Conservation (phyloP, 2,888 invertebrate species). For the Lasius fuliginosus region DNA sequence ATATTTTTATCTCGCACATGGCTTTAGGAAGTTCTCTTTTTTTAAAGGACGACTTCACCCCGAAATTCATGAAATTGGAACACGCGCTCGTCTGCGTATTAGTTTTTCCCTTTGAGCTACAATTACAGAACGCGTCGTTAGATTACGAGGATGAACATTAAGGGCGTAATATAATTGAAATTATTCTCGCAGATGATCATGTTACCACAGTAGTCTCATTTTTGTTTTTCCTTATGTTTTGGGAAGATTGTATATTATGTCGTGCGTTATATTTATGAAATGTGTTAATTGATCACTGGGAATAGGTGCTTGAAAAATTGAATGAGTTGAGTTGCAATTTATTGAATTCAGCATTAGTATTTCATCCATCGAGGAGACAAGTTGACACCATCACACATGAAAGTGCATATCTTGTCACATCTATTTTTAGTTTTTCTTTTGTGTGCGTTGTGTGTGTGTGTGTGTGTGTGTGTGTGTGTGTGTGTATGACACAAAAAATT, state of each 20-base stretch:
- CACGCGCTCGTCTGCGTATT: neutral
- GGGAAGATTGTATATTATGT: conserved; percentile 32
- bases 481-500: neutral
- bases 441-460: neutral
- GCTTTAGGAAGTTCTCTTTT: conserved; percentile 20
- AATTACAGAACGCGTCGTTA: conserved; percentile 11
- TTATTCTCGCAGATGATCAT: conserved; percentile 45
- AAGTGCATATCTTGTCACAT: conserved; percentile 28
- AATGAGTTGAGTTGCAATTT: conserved; percentile 14
- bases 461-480: neutral
- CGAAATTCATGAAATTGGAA: conserved; percentile 13
- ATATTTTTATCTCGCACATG: conserved; percentile 54
- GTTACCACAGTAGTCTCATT: conserved; percentile 70
- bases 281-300: conserved; percentile 7
- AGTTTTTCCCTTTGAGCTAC: conserved; percentile 17
- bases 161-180: conserved; percentile 51
- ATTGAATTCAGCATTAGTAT: conserved; percentile 24
- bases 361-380: neutral
- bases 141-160: conserved; percentile 34
- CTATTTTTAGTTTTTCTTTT: conserved; percentile 26
- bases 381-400: neutral
- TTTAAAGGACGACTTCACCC: neutral
- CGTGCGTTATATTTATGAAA: conserved; percentile 37
- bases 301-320: conserved; percentile 30
- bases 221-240: conserved; percentile 46